These are phyloP conservation scores for Periophthalmodon schlosseri DNA, from an alignment of 2,113 vertebrate genomes.

Conservation along the genomic window DNA sequence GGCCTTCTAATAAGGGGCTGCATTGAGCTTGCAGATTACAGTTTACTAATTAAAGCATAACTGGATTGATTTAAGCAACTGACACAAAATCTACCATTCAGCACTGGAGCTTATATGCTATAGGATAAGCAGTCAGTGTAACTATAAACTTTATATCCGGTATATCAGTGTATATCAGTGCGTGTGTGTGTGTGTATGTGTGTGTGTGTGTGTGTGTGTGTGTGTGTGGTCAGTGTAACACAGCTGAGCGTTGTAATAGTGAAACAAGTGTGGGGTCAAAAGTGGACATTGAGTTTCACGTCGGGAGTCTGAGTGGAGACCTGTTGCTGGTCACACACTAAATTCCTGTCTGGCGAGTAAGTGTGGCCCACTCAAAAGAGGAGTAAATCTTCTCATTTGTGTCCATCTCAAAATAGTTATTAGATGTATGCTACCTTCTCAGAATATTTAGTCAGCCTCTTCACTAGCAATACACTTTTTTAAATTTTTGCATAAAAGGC, in stretches of 20 bases:
- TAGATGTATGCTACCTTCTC: background rate
- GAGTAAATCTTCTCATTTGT: slow-evolving; percentile 2
- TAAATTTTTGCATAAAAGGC: too few species aligned
- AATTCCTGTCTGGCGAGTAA: slow-evolving; percentile 29
- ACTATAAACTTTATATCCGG: too few species aligned
- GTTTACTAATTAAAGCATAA: too few species aligned
- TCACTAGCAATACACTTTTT: too few species aligned
- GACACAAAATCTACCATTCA: too few species aligned
- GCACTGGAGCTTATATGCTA: too few species aligned
- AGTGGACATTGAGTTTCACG: slow-evolving; percentile 33
- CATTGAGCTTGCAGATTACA: too few species aligned
- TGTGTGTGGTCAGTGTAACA: slow-evolving; percentile 27
- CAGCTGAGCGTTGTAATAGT: slow-evolving; percentile 38
- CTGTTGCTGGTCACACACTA: slow-evolving; percentile 36
- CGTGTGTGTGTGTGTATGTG: slow-evolving; percentile 7
- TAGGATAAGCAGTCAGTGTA: too few species aligned
- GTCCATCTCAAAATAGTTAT: background rate
- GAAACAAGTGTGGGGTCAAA: slow-evolving; percentile 34
- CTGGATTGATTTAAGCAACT: too few species aligned
- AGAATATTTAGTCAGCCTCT: background rate
- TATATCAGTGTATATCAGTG: too few species aligned
- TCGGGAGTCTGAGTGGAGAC: slow-evolving; percentile 20
- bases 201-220: too few species aligned
- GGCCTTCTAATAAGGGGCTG: background rate
- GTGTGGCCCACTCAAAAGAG: slow-evolving; percentile 11